Evolutionary conservation across 2,797 vertebrate species (phyloP).

Genomic region (Chiroxiphia lanceolata): DNA sequence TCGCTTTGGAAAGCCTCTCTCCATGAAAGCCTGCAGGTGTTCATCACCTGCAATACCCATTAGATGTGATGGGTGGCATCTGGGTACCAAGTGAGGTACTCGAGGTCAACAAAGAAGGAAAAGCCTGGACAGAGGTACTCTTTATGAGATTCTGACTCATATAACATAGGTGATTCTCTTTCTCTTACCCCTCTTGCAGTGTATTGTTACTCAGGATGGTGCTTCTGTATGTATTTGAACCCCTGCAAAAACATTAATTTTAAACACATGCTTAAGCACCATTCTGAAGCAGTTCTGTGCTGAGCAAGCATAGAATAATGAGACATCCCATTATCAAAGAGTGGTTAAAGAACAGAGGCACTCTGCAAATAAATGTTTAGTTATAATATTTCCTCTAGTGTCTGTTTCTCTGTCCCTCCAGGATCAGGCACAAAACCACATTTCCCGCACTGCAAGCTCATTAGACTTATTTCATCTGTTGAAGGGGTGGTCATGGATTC

Average conservation of each 20-base stretch:
- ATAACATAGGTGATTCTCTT: not conserved
- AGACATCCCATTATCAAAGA: not conserved
- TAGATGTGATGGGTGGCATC: not conserved
- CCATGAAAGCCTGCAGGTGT: fast-evolving
- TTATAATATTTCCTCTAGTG: not conserved
- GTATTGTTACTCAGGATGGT: fast-evolving
- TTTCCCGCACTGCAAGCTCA: not conserved
- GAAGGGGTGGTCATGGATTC: not conserved
- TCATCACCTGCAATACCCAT: fast-evolving
- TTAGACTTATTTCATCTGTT: conserved; percentile 4
- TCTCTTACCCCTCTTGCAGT: not conserved
- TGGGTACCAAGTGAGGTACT: not conserved
- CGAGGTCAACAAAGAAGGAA: not conserved
- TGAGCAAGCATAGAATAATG: not conserved
- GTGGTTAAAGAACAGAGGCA: not conserved
- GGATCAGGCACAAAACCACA: not conserved
- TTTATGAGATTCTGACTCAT: not conserved
- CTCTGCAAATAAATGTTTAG: not conserved
- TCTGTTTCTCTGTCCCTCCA: not conserved
- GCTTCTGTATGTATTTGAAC: not conserved
- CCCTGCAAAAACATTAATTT: not conserved
- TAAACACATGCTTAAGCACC: not conserved
- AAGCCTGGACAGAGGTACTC: not conserved
- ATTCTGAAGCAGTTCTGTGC: not conserved
- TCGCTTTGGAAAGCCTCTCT: not conserved